phyloP scores from a whole-genome alignment of 2,888 invertebrate species.

The Marasmarcha lunaedactyla region DNA sequence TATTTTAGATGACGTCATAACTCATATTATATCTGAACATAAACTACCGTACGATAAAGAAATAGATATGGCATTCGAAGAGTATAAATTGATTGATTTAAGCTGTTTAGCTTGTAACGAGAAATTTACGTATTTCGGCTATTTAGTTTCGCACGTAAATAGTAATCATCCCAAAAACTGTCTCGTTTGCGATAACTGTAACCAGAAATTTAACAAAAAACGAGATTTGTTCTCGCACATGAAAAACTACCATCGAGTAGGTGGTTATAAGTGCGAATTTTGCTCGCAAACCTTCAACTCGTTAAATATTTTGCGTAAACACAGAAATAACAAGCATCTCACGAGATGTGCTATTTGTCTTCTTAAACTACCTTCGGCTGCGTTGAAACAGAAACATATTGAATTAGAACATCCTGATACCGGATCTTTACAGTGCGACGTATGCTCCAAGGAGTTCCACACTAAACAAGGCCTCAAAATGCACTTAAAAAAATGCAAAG shows the following conservation, averaged over 20 bases:
- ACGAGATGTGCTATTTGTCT: constrained; percentile 48
- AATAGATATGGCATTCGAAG: constrained; percentile 55
- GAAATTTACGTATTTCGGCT: constrained; percentile 51
- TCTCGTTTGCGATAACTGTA: constrained; percentile 49
- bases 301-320: constrained; percentile 48
- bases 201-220: constrained; percentile 55
- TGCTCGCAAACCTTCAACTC: constrained; percentile 47
- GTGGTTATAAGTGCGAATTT: constrained; percentile 48
- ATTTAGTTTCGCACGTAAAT: constrained; percentile 53
- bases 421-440: constrained; percentile 46
- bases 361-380: constrained; percentile 46
- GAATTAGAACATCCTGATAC: constrained; percentile 53
- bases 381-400: constrained; percentile 50
- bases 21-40: constrained; percentile 40
- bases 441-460: constrained; percentile 50
- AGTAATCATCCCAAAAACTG: constrained; percentile 54
- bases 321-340: constrained; percentile 45
- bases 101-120: constrained; percentile 42
- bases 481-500: constrained; percentile 50
- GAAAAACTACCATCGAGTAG: constrained; percentile 58
- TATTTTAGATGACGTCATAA: constrained; percentile 31
- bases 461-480: constrained; percentile 53
- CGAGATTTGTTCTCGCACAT: constrained; percentile 54
- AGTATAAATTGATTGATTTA: constrained; percentile 41
- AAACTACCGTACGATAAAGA: constrained; percentile 40